Evolutionary conservation across 2,797 vertebrate species (phyloP).

Genomic region (Centropyge bicolor): DNA sequence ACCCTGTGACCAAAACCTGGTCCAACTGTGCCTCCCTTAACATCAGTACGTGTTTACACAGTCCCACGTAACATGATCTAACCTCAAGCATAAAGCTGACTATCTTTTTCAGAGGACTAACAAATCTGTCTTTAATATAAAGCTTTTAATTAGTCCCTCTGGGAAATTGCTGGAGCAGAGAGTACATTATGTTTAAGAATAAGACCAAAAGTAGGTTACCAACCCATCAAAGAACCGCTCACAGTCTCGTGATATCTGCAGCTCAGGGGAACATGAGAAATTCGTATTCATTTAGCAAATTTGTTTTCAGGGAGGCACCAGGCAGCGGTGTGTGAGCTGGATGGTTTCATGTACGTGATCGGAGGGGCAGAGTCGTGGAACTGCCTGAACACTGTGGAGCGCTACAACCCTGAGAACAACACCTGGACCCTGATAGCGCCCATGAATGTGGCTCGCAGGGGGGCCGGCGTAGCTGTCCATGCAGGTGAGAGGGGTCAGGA

Average conservation of each 20-base stretch:
- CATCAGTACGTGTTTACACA: constrained; percentile 88
- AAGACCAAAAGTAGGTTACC: not conserved
- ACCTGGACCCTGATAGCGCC: constrained; percentile 95
- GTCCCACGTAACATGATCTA: not conserved
- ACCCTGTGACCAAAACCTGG: constrained; percentile 94
- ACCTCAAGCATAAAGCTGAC: not conserved
- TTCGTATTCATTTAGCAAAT: not conserved
- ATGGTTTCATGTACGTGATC: constrained; percentile 93
- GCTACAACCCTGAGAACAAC: constrained; percentile 96
- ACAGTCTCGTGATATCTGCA: not conserved
- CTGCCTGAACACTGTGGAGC: constrained; percentile 95
- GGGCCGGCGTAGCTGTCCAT: constrained; percentile 91
- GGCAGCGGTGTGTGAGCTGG: constrained; percentile 94
- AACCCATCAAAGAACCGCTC: not conserved
- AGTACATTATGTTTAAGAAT: not conserved
- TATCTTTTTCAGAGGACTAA: not conserved
- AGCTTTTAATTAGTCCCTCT: constrained; percentile 6
- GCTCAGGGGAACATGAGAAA: not conserved
- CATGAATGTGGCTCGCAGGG: constrained; percentile 97
- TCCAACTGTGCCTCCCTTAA: constrained; percentile 94
- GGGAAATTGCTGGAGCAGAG: not conserved
- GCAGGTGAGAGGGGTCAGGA: constrained; percentile 81
- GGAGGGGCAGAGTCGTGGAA: constrained; percentile 99
- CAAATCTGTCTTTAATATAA: not conserved
- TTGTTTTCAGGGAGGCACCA: constrained; percentile 92